Evolutionary conservation across 2,797 vertebrate genomes (phyloP).

Genomic region (Chromobotia macracanthus): DNA sequence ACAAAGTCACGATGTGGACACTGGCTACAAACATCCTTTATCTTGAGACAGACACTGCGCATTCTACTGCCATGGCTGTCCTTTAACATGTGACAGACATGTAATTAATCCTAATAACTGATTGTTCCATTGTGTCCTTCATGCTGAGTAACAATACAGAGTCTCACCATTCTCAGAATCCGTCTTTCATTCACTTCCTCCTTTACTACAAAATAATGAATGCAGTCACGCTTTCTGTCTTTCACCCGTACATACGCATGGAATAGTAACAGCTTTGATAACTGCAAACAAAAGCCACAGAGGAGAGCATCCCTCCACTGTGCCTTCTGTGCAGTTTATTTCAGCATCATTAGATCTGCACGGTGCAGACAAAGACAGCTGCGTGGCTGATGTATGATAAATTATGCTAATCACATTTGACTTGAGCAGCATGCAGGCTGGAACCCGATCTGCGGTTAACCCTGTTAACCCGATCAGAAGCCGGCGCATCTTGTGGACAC

Average conservation of each 20-base stretch:
- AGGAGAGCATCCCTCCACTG: conserved; percentile 33
- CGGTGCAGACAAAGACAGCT: conserved; percentile 72
- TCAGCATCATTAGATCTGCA: conserved; percentile 43
- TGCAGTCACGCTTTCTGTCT: not conserved
- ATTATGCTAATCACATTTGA: conserved; percentile 76
- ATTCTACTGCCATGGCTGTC: conserved; percentile 1
- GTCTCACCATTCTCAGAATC: not conserved
- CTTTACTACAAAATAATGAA: conserved; percentile 51
- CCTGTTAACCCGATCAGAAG: conserved; percentile 40
- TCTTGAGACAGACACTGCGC: not conserved
- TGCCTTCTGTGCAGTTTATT: conserved; percentile 27
- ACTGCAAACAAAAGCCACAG: conserved; percentile 44
- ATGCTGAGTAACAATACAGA: conserved; percentile 13
- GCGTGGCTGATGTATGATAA: conserved; percentile 68
- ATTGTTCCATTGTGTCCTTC: conserved; percentile 61
- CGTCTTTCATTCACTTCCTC: conserved; percentile 33
- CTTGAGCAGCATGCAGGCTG: conserved; percentile 59
- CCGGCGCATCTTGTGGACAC: conserved; percentile 18
- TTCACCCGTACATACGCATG: conserved; percentile 15
- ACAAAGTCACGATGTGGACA: not conserved
- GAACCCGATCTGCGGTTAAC: conserved; percentile 17
- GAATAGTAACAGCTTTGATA: conserved; percentile 39
- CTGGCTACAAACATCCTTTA: not conserved
- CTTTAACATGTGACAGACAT: conserved; percentile 14
- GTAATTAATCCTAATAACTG: conserved; percentile 27